Conservation (phyloP, 2,797 vertebrate species). For the Hapalemur alaotrensis region DNA sequence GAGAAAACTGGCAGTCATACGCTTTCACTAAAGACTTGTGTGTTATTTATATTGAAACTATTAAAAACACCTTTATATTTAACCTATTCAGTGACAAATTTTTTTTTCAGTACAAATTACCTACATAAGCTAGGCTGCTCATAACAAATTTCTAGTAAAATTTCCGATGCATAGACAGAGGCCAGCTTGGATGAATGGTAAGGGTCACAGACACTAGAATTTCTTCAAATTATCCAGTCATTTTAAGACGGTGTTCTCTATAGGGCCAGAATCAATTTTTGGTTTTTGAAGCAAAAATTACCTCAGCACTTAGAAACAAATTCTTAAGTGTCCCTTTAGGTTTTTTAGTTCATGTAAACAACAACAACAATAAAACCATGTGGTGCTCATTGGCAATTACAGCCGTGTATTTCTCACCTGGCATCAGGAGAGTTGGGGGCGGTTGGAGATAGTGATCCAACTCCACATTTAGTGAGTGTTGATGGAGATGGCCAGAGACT, state of each 20-base stretch:
- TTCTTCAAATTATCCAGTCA: background rate
- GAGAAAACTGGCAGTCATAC: slow-evolving; percentile 32
- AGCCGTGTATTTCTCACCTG: background rate
- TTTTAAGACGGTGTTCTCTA: background rate
- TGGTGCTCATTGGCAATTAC: background rate
- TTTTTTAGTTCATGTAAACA: background rate
- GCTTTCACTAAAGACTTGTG: slow-evolving; percentile 18
- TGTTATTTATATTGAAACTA: slow-evolving; percentile 49
- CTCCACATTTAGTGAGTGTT: background rate
- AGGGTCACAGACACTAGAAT: background rate
- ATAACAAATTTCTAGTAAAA: background rate
- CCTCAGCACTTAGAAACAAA: background rate
- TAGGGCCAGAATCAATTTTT: background rate
- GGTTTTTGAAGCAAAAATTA: slow-evolving; percentile 5
- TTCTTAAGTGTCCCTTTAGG: background rate
- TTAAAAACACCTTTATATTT: slow-evolving; percentile 53
- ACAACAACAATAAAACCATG: background rate
- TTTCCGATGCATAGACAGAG: background rate
- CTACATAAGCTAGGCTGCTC: background rate
- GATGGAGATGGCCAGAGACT: background rate
- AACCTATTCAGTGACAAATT: slow-evolving; percentile 28
- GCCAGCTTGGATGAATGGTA: background rate
- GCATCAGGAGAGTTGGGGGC: background rate
- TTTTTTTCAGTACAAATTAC: slow-evolving; percentile 38
- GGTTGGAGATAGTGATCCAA: background rate